phyloP scores from a whole-genome alignment of 2,888 invertebrate genomes.

The Leptopilina drosophilae region DNA sequence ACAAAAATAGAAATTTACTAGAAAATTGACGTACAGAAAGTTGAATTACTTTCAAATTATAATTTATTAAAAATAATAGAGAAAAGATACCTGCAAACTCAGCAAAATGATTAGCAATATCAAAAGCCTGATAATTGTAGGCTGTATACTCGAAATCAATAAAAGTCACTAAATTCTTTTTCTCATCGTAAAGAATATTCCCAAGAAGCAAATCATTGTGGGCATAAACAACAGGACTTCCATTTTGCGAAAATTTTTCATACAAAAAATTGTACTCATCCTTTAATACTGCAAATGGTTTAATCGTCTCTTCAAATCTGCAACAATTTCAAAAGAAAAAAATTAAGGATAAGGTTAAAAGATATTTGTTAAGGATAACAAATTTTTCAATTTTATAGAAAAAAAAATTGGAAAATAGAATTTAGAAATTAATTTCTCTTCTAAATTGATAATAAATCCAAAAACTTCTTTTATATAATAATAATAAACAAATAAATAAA shows the following conservation, averaged over 20 bases:
- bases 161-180: slow-evolving; percentile 86
- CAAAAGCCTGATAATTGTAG: slow-evolving; percentile 95
- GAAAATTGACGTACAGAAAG: too few relatives aligned
- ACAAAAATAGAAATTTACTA: not conserved
- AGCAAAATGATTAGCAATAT: slow-evolving; percentile 98
- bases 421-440: too few relatives aligned
- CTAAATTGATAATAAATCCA: too few relatives aligned
- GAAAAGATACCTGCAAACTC: slow-evolving; percentile 91
- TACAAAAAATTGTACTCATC: slow-evolving; percentile 84
- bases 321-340: slow-evolving; percentile 58
- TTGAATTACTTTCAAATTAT: too few relatives aligned
- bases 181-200: slow-evolving; percentile 92
- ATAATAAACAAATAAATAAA: too few relatives aligned
- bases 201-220: slow-evolving; percentile 98
- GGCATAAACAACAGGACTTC: slow-evolving; percentile 92
- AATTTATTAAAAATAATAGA: too few relatives aligned
- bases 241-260: slow-evolving; percentile 80
- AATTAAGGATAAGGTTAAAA: not conserved
- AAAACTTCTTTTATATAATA: too few relatives aligned
- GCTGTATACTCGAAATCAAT: slow-evolving; percentile 99
- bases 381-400: too few relatives aligned
- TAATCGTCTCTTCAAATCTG: slow-evolving; percentile 84
- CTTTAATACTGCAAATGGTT: slow-evolving; percentile 83
- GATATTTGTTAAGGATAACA: too few relatives aligned
- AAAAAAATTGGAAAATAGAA: too few relatives aligned